Percentiles rank a stretch among this genome's conserved stretches.
Evolutionary conservation across 2,113 vertebrate species (phyloP).

Genomic region (Myiopsitta monachus): DNA sequence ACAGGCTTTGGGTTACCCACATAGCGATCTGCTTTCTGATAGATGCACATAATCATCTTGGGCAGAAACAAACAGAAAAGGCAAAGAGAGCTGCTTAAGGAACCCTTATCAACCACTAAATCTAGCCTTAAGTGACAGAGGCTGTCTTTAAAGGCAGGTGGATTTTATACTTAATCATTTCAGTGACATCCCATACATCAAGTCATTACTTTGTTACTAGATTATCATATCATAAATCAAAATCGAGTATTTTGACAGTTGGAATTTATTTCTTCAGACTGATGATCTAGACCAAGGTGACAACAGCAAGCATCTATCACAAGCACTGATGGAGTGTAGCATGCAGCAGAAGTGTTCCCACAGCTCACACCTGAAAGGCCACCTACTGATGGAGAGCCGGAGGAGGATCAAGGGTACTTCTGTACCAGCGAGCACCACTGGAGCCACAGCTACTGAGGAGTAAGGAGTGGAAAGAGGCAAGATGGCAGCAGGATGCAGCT

Average conservation of each 20-base stretch:
- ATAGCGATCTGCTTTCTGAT: neutral
- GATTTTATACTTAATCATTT: neutral
- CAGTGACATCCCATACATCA: neutral
- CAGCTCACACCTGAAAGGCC: neutral
- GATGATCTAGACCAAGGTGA: neutral
- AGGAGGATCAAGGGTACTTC: neutral
- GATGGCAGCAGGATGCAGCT: neutral
- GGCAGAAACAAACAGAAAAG: neutral
- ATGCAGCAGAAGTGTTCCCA: neutral
- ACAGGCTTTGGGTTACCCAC: constrained; percentile 1
- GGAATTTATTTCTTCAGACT: neutral
- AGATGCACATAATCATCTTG: neutral
- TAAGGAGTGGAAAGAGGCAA: neutral
- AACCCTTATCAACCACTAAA: neutral
- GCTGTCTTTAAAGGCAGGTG: neutral
- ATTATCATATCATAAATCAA: neutral
- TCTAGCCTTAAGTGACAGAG: neutral
- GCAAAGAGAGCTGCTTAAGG: neutral
- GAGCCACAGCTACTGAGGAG: neutral
- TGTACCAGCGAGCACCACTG: neutral
- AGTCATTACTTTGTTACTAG: neutral
- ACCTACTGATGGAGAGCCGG: neutral
- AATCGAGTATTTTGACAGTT: neutral
- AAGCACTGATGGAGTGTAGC: neutral
- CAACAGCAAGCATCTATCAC: neutral